Conservation (phyloP, 2,113 vertebrate genomes). For the Eclectus roratus region DNA sequence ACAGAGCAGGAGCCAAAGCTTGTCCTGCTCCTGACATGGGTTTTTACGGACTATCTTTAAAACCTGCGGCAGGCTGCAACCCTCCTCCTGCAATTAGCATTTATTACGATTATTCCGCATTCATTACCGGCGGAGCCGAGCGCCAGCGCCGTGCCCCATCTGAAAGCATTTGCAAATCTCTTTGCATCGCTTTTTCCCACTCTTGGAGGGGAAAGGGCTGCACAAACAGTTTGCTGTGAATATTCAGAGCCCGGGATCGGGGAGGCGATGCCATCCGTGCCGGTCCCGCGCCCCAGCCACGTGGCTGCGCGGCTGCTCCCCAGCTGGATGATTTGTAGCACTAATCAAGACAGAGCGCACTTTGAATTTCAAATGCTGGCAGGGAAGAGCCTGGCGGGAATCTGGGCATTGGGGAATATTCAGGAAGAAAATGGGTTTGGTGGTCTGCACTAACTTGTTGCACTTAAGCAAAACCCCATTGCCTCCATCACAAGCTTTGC, state of each 20-base stretch:
- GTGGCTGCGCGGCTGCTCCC: neutral
- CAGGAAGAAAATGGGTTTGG: neutral
- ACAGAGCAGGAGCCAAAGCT: neutral
- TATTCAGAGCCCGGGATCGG: neutral
- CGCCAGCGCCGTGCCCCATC: neutral
- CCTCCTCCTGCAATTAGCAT: neutral
- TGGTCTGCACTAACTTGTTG: too few species aligned
- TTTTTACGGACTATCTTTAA: neutral
- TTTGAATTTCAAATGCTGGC: slow-evolving; percentile 28
- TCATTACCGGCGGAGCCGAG: neutral
- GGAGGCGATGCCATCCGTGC: neutral
- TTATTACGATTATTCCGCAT: neutral
- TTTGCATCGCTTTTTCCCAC: neutral
- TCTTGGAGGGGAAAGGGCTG: neutral
- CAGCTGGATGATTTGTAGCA: slow-evolving; percentile 4
- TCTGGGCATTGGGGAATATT: neutral
- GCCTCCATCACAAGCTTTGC: too few species aligned
- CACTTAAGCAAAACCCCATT: too few species aligned
- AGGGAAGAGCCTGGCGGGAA: neutral
- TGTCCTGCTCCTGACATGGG: accelerated
- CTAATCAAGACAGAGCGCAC: neutral
- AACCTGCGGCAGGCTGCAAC: neutral
- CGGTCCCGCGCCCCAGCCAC: neutral
- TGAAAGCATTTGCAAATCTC: neutral
- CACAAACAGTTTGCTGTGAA: neutral